Evolutionary conservation across 2,797 vertebrate species (phyloP).

Genomic region (Apogon hyalosoma): DNA sequence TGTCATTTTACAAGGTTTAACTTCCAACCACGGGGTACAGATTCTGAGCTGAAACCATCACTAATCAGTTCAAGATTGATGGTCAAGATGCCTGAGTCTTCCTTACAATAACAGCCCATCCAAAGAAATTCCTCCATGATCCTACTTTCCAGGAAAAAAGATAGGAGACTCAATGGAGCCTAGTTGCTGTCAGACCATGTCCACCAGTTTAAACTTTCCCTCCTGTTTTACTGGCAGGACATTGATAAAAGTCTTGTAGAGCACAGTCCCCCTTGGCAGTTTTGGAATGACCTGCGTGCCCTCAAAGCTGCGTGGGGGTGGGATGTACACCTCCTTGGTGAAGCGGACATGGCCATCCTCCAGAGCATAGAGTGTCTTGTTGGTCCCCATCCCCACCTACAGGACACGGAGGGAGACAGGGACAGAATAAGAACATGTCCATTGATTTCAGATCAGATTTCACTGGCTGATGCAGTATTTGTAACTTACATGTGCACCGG

Average conservation of each 20-base stretch:
- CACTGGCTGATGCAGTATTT: background rate
- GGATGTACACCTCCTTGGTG: slow-evolving; percentile 94
- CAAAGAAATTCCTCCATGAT: background rate
- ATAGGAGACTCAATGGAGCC: background rate
- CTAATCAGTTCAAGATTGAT: background rate
- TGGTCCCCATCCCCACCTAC: slow-evolving; percentile 93
- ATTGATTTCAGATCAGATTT: background rate
- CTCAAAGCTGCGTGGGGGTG: slow-evolving; percentile 82
- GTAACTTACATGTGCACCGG: slow-evolving; percentile 90
- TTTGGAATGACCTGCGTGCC: slow-evolving; percentile 81
- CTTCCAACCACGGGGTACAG: too few species aligned
- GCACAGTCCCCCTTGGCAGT: slow-evolving; percentile 88
- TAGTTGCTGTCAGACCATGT: slow-evolving; percentile 84
- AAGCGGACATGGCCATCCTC: slow-evolving; percentile 91
- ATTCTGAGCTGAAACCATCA: background rate
- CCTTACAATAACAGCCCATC: background rate
- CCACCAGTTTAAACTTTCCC: slow-evolving; percentile 90
- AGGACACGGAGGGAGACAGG: background rate
- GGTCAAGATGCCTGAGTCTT: background rate
- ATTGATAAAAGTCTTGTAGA: slow-evolving; percentile 96
- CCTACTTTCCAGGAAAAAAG: background rate
- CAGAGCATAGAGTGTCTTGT: slow-evolving; percentile 90
- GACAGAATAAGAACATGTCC: background rate
- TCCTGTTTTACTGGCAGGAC: slow-evolving; percentile 88
- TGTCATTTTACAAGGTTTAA: background rate